These are phyloP conservation scores for Anthophora plumipes DNA, from an alignment of 2,888 invertebrate species.

Conservation along the genomic window DNA sequence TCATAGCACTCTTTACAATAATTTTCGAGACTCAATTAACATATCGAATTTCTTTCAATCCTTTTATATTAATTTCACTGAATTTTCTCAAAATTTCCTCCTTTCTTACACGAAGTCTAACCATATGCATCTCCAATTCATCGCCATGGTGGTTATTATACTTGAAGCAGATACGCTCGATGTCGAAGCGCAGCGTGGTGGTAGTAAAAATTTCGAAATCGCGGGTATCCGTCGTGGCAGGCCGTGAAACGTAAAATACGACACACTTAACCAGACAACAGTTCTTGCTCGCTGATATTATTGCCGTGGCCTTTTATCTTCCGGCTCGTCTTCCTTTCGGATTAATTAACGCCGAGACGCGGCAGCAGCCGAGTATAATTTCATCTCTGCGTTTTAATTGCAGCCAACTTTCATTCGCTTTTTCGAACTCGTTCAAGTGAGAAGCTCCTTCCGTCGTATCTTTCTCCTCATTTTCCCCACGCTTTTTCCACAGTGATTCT, in stretches of 20 bases:
- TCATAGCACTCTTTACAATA: too few relatives aligned
- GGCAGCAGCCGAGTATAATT: slow-evolving; percentile 31
- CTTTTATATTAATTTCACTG: too few relatives aligned
- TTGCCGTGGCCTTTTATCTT: slow-evolving; percentile 40
- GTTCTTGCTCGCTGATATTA: slow-evolving; percentile 34
- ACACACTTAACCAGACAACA: slow-evolving; percentile 14
- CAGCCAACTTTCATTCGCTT: slow-evolving; percentile 5
- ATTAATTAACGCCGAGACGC: slow-evolving; percentile 55
- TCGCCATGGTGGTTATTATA: background rate
- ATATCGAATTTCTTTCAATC: too few relatives aligned
- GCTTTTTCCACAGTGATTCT: background rate
- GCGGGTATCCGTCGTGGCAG: slow-evolving; percentile 8
- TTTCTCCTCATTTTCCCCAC: background rate
- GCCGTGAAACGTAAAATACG: slow-evolving; percentile 30
- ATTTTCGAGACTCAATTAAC: too few relatives aligned
- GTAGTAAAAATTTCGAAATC: slow-evolving; percentile 26
- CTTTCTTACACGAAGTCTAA: background rate
- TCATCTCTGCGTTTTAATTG: slow-evolving; percentile 51
- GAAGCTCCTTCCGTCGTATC: background rate
- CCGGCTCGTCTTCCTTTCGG: slow-evolving; percentile 7
- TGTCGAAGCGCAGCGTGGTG: background rate
- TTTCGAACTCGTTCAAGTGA: background rate
- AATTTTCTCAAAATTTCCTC: background rate
- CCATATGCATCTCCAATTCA: background rate
- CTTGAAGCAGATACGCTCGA: background rate